Evolutionary conservation across 2,113 vertebrate genomes (phyloP).

Genomic region (Mesoclemmys tuberculata): DNA sequence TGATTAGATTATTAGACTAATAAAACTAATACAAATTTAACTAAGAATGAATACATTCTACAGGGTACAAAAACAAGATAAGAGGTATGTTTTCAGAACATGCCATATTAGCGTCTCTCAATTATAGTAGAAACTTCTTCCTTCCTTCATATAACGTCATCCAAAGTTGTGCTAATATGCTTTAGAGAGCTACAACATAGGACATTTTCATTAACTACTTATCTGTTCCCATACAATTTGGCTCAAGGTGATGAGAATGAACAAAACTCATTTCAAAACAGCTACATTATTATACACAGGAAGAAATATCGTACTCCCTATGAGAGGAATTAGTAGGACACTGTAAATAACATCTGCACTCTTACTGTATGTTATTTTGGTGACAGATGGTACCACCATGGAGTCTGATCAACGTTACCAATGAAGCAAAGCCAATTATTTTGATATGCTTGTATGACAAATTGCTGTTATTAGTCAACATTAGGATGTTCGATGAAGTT

Average conservation of each 20-base stretch:
- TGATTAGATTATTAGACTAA: neutral
- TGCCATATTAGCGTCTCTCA: neutral
- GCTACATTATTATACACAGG: neutral
- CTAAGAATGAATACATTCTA: neutral
- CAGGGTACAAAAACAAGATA: neutral
- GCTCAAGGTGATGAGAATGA: neutral
- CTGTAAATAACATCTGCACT: constrained; percentile 71
- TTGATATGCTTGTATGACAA: constrained; percentile 66
- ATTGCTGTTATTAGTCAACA: constrained; percentile 71
- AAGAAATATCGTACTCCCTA: constrained; percentile 40
- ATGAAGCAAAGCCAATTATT: constrained; percentile 71
- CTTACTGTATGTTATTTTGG: constrained; percentile 60
- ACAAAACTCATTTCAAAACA: constrained; percentile 35
- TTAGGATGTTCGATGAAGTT: constrained; percentile 43
- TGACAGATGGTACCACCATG: constrained; percentile 71
- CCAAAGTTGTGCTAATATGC: constrained; percentile 20
- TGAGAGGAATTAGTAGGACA: constrained; percentile 50
- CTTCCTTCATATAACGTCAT: neutral
- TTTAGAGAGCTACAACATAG: neutral
- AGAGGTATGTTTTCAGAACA: neutral
- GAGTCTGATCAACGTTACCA: constrained; percentile 60
- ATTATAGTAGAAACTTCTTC: neutral
- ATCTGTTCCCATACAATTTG: constrained; percentile 26
- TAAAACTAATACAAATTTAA: neutral
- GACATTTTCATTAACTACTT: constrained; percentile 26